Evolutionary conservation across 2,113 vertebrate species (phyloP).

Genomic region (Phalacrocorax aristotelis): DNA sequence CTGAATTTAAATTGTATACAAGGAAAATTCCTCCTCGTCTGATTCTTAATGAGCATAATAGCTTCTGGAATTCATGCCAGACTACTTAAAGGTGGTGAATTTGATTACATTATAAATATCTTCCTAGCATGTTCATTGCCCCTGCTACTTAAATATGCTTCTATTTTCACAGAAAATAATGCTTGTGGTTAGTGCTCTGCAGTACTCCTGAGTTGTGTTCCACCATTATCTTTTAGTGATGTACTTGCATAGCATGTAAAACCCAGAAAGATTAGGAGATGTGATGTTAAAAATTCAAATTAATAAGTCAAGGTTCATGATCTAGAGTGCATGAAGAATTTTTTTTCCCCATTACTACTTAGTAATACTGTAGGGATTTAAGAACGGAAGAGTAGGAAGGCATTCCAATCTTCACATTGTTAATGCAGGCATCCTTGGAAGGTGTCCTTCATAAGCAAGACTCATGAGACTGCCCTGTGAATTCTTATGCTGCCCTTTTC

Average conservation of each 20-base stretch:
- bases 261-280: not conserved
- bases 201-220: not conserved
- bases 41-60: not conserved
- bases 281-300: not conserved
- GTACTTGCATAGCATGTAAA: not conserved
- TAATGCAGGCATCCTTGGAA: not conserved
- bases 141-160: not conserved
- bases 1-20: not conserved
- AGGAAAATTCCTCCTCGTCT: not conserved
- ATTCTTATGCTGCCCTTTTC: not conserved
- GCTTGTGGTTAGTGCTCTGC: not conserved
- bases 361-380: not conserved
- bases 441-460: not conserved
- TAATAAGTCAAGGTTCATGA: not conserved
- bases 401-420: not conserved
- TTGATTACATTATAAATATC: not conserved
- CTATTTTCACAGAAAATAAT: not conserved
- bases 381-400: not conserved
- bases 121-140: not conserved
- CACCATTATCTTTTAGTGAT: not conserved
- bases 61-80: conserved; percentile 7
- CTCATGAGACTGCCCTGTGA: rapidly evolving
- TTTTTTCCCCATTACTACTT: not conserved
- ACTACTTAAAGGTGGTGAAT: not conserved
- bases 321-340: not conserved